Percentiles rank a stretch among this genome's conserved stretches.
phyloP scores from a whole-genome alignment of 2,888 invertebrate species.

The Nebria salina region DNA sequence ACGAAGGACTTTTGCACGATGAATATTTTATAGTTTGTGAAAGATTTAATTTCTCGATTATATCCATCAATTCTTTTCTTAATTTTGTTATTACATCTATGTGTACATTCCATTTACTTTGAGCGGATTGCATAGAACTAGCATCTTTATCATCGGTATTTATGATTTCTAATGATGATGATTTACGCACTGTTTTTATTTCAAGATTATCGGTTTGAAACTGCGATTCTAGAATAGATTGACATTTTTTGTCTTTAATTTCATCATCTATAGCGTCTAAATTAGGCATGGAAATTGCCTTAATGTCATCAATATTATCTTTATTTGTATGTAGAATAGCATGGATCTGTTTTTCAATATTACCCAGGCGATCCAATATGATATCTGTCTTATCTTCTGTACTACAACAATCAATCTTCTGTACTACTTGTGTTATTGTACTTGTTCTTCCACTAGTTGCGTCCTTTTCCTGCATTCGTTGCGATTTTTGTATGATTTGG shows the following conservation, averaged over 20 bases:
- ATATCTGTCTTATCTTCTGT: not conserved
- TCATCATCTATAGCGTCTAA: conserved; percentile 22
- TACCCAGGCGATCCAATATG: conserved; percentile 3
- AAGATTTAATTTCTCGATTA: conserved; percentile 23
- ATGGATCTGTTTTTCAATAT: conserved; percentile 25
- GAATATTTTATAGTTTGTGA: not conserved
- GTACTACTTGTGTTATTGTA: too few species aligned
- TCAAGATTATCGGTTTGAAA: not conserved
- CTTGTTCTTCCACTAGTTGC: too few species aligned
- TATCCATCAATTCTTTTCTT: conserved; percentile 31
- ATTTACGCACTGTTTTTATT: conserved; percentile 20
- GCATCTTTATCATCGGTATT: not conserved
- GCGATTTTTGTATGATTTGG: not conserved
- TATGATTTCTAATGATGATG: conserved; percentile 32
- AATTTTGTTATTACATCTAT: conserved; percentile 28
- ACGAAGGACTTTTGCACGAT: not conserved
- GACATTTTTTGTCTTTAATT: not conserved
- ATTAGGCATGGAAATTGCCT: conserved; percentile 28
- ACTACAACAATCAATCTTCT: not conserved
- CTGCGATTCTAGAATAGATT: not conserved
- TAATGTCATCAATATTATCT: conserved; percentile 2
- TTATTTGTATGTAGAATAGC: not conserved
- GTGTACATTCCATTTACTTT: conserved; percentile 33
- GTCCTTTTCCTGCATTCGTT: not conserved
- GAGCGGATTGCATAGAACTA: not conserved